Evolutionary conservation across 2,888 invertebrate species (phyloP).

Genomic region (Lucinisca nassula): DNA sequence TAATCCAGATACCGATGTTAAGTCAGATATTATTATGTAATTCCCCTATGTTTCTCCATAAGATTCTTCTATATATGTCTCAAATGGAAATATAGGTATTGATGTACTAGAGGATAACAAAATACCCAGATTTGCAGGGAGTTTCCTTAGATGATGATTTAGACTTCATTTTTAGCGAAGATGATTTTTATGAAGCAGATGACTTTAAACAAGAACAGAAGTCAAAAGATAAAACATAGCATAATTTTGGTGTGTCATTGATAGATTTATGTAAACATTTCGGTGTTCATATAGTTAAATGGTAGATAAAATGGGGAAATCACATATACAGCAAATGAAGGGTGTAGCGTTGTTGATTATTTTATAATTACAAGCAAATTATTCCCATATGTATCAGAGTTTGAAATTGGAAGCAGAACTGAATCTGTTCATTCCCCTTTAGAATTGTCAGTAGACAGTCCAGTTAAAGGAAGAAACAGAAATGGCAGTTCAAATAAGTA

Average conservation of each 20-base stretch:
- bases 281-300: slow-evolving; percentile 1
- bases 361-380: background rate
- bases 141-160: background rate
- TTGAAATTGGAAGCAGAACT: background rate
- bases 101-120: background rate
- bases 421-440: background rate
- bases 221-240: background rate
- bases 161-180: background rate
- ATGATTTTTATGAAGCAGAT: background rate
- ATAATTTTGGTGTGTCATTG: slow-evolving; percentile 6
- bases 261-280: slow-evolving; percentile 1
- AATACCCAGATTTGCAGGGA: background rate
- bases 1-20: background rate
- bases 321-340: slow-evolving; percentile 13
- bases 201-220: background rate
- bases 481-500: too few relatives aligned
- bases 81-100: slow-evolving; percentile 1
- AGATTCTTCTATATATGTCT: background rate
- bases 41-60: background rate
- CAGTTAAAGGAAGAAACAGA: too few relatives aligned
- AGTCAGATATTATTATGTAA: background rate
- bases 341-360: background rate
- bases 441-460: too few relatives aligned
- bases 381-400: background rate
- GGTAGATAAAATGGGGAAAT: background rate